Evolutionary conservation across 2,797 vertebrate species (phyloP).

Genomic region (Mus caroli): DNA sequence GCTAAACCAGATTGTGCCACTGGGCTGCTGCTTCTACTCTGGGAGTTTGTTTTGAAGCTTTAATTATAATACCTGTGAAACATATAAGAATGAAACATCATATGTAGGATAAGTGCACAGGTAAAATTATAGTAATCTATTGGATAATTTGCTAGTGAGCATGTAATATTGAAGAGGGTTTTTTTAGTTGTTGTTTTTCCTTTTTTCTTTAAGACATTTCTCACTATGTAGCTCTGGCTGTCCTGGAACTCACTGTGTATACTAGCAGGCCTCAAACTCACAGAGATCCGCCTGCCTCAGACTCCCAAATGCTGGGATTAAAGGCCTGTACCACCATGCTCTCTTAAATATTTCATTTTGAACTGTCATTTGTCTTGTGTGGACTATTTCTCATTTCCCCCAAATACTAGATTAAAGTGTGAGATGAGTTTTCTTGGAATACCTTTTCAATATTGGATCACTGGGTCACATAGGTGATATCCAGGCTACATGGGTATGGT

Average conservation of each 20-base stretch:
- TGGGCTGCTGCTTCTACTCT: not conserved
- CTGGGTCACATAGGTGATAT: not conserved
- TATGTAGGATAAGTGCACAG: not conserved
- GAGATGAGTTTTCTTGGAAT: constrained; percentile 18
- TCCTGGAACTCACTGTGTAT: not conserved
- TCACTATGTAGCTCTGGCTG: not conserved
- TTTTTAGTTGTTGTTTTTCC: too few relatives aligned
- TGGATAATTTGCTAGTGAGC: not conserved
- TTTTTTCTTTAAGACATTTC: not conserved
- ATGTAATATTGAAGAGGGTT: not conserved
- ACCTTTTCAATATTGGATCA: not conserved
- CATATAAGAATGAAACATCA: not conserved
- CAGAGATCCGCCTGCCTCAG: not conserved
- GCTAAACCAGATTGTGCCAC: not conserved
- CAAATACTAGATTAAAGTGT: constrained; percentile 17
- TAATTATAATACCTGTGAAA: constrained; percentile 28
- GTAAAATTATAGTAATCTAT: not conserved
- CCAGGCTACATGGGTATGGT: not conserved
- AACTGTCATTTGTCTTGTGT: constrained; percentile 6
- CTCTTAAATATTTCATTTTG: constrained; percentile 31
- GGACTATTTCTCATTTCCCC: constrained; percentile 39
- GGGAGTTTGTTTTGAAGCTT: constrained; percentile 26
- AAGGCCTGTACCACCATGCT: not conserved
- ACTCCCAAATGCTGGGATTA: not conserved
- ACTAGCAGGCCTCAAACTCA: not conserved